Conservation (phyloP, 2,888 invertebrate species). For the Ophonus ardosiacus region DNA sequence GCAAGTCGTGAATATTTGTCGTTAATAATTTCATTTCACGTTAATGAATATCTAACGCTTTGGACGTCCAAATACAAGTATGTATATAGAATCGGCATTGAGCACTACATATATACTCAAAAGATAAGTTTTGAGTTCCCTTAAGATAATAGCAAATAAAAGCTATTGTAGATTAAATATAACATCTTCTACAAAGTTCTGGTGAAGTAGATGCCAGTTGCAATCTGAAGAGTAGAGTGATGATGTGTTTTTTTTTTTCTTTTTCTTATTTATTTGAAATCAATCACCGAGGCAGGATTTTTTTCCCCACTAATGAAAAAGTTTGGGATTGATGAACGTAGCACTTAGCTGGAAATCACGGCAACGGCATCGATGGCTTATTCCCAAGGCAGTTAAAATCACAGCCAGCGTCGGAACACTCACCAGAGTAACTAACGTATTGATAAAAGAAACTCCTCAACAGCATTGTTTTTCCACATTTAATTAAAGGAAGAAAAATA, state of each 20-base stretch:
- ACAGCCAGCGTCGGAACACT: not conserved
- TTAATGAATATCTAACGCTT: too few species aligned
- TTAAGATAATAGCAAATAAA: too few species aligned
- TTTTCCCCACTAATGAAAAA: constrained; percentile 25
- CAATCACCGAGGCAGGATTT: constrained; percentile 7
- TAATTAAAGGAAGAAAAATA: constrained; percentile 40
- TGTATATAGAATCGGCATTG: too few species aligned
- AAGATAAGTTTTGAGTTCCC: too few species aligned
- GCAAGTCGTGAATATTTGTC: too few species aligned
- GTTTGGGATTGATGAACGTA: constrained; percentile 22
- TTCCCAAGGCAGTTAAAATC: not conserved
- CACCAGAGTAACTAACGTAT: not conserved
- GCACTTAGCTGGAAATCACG: constrained; percentile 18
- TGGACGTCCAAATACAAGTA: too few species aligned
- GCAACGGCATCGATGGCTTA: not conserved
- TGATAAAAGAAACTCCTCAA: not conserved
- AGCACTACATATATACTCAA: too few species aligned
- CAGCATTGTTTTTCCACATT: constrained; percentile 33
- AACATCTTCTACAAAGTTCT: not conserved
- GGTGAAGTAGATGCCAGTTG: not conserved
- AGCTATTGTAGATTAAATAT: too few species aligned
- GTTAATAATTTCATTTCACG: too few species aligned
- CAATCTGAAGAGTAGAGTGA: not conserved
- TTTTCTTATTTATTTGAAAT: constrained; percentile 26
- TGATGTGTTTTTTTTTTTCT: constrained; percentile 1